phyloP scores from a whole-genome alignment of 2,888 invertebrate genomes.

The Lepidocyrtoides sp. region DNA sequence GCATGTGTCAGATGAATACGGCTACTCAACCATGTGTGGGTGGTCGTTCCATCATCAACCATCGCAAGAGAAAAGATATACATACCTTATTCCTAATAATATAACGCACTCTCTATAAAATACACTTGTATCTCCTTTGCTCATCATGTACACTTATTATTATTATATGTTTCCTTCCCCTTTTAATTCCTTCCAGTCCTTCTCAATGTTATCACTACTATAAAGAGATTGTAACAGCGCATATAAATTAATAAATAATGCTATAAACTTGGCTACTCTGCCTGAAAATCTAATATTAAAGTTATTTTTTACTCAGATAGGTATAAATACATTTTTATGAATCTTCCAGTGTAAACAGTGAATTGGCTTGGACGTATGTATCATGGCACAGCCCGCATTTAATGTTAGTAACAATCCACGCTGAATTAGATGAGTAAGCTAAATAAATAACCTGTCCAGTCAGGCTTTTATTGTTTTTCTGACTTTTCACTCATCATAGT shows the following conservation, averaged over 20 bases:
- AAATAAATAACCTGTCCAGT: slow-evolving; percentile 58
- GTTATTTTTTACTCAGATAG: too few relatives aligned
- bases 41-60: slow-evolving; percentile 84
- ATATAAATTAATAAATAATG: background rate
- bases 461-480: slow-evolving; percentile 47
- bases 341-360: background rate
- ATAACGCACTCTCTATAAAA: too few relatives aligned
- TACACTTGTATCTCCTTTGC: too few relatives aligned
- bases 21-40: slow-evolving; percentile 84
- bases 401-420: background rate
- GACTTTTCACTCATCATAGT: slow-evolving; percentile 38
- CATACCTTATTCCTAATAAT: background rate
- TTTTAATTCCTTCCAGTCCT: background rate
- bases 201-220: background rate
- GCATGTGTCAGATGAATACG: slow-evolving; percentile 85
- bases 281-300: slow-evolving; percentile 15
- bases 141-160: background rate
- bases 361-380: too few relatives aligned
- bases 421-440: slow-evolving; percentile 38
- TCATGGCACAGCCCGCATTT: slow-evolving; percentile 15
- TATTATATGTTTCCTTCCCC: background rate
- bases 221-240: background rate
- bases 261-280: background rate
- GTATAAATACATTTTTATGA: too few relatives aligned
- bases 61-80: background rate